Percentiles rank a stretch among this genome's conserved stretches.
These are phyloP conservation scores for Cirrhinus mrigala DNA, from an alignment of 2,797 vertebrate species.

Conservation along the genomic window DNA sequence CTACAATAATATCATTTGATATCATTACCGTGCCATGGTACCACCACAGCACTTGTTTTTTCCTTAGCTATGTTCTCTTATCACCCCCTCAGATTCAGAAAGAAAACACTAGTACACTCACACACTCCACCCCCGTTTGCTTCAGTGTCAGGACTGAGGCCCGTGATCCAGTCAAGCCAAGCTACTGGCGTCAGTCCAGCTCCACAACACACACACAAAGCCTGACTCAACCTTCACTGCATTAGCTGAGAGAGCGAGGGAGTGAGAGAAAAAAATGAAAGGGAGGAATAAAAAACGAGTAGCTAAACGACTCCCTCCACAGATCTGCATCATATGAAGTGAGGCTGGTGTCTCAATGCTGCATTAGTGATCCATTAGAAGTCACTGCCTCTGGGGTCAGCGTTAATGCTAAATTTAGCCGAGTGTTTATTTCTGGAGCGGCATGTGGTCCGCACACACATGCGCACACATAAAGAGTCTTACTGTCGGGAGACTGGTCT, in stretches of 20 bases:
- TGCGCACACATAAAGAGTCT: slow-evolving; percentile 41
- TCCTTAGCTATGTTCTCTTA: neutral
- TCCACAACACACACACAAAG: slow-evolving; percentile 54
- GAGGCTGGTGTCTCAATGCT: slow-evolving; percentile 47
- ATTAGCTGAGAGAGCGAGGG: neutral
- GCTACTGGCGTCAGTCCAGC: slow-evolving; percentile 8
- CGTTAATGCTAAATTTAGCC: slow-evolving; percentile 65
- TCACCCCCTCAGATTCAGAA: neutral
- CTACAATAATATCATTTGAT: neutral
- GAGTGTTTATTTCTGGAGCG: slow-evolving; percentile 66
- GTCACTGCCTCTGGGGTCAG: slow-evolving; percentile 57
- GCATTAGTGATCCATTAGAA: slow-evolving; percentile 61
- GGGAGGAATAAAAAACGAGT: neutral
- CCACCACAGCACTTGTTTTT: neutral
- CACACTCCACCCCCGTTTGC: neutral
- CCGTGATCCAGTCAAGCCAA: slow-evolving; percentile 6
- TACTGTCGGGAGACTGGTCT: slow-evolving; percentile 42
- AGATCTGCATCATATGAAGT: slow-evolving; percentile 27
- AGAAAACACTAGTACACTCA: slow-evolving; percentile 6
- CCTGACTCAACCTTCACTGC: slow-evolving; percentile 31
- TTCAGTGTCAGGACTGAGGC: slow-evolving; percentile 18
- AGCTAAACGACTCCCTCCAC: slow-evolving; percentile 34
- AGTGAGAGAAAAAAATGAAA: neutral
- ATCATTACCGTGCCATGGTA: neutral
- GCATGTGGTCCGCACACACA: slow-evolving; percentile 52